These are phyloP conservation scores for Microctenopoma steveboyesi DNA, from an alignment of 2,797 vertebrate genomes.

Conservation along the genomic window DNA sequence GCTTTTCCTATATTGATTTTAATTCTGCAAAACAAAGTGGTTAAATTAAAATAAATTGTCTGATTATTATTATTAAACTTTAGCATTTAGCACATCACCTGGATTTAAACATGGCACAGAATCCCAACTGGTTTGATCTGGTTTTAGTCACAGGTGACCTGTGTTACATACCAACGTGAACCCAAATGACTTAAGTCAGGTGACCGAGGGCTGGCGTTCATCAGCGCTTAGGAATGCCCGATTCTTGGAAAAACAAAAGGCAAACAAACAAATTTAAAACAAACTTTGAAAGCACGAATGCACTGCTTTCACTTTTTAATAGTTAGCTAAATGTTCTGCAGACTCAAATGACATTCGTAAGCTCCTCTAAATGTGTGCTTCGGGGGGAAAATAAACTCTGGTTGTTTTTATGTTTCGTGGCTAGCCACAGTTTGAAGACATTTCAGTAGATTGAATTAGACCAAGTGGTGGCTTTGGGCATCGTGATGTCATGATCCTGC, in stretches of 20 bases:
- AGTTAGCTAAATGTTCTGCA: constrained; percentile 27
- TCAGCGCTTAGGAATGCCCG: constrained; percentile 48
- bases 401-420: constrained; percentile 38
- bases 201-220: constrained; percentile 19
- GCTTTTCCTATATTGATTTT: neutral
- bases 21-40: neutral
- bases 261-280: constrained; percentile 59
- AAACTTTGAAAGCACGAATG: constrained; percentile 27
- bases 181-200: constrained; percentile 38
- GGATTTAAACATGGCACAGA: neutral
- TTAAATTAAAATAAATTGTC: neutral
- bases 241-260: constrained; percentile 40
- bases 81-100: neutral
- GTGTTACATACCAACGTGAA: constrained; percentile 27
- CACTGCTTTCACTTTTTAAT: constrained; percentile 31
- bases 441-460: constrained; percentile 52
- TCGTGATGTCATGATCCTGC: constrained; percentile 54
- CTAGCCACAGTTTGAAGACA: constrained; percentile 44
- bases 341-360: constrained; percentile 29
- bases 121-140: constrained; percentile 6
- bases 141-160: constrained; percentile 33
- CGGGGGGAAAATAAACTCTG: constrained; percentile 39
- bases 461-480: constrained; percentile 39
- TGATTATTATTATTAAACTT: neutral
- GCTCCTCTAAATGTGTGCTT: constrained; percentile 24